Evolutionary conservation across 2,797 vertebrate genomes (phyloP).

Genomic region (Diceros bicornis): DNA sequence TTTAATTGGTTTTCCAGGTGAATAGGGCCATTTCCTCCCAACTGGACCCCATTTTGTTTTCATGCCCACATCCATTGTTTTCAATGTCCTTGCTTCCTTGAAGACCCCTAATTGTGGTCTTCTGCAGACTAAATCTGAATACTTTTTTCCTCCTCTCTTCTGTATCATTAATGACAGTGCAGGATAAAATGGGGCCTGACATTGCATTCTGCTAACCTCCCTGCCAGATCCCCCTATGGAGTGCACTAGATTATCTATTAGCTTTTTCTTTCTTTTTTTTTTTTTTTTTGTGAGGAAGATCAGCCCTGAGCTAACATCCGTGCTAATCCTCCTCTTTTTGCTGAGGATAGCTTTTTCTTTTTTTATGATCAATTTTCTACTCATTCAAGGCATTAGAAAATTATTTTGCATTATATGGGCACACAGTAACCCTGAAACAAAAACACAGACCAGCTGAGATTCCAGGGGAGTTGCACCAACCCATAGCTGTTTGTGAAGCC

Average conservation of each 20-base stretch:
- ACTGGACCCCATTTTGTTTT: conserved; percentile 53
- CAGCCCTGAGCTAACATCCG: no score
- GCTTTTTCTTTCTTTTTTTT: conserved; percentile 49
- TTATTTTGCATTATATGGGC: conserved; percentile 27
- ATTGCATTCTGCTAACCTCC: conserved; percentile 39
- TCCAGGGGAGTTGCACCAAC: background rate
- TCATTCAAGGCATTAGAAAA: conserved; percentile 53
- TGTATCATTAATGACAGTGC: conserved; percentile 56
- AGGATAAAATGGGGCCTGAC: conserved; percentile 48
- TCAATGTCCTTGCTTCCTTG: conserved; percentile 58
- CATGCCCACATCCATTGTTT: conserved; percentile 34
- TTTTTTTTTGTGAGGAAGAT: no score
- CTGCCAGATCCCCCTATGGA: background rate
- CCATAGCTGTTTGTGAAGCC: background rate
- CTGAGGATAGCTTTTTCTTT: conserved; percentile 56
- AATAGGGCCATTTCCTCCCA: conserved; percentile 46
- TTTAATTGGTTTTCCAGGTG: conserved; percentile 53
- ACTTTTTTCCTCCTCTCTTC: conserved; percentile 20
- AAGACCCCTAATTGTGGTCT: conserved; percentile 24
- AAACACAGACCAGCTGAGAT: conserved; percentile 20
- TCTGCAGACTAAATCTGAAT: conserved; percentile 36
- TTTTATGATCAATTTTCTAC: conserved; percentile 58
- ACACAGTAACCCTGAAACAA: conserved; percentile 48
- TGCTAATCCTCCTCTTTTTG: no score
- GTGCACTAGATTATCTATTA: conserved; percentile 46